phyloP scores from a whole-genome alignment of 2,888 invertebrate genomes.

The Hedya salicella region DNA sequence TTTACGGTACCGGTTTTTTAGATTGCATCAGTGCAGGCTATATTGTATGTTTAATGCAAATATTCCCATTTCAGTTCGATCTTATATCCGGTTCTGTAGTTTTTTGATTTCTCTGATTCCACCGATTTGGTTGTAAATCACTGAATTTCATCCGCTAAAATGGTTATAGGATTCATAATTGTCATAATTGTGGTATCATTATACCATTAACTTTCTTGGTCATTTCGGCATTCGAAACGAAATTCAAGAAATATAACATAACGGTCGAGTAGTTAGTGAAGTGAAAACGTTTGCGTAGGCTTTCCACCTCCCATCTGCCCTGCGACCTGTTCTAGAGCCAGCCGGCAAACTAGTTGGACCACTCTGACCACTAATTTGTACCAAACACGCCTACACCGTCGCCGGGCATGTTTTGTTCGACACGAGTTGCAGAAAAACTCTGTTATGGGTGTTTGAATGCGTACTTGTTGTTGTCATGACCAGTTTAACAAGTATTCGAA shows the following conservation, averaged over 20 bases:
- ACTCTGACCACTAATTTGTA: constrained; percentile 46
- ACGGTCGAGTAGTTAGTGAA: constrained; percentile 45
- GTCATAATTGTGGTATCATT: background rate
- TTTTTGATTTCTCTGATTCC: too few species aligned
- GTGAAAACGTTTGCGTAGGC: constrained; percentile 57
- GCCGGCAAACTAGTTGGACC: constrained; percentile 52
- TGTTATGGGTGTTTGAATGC: too few species aligned
- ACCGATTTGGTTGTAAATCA: too few species aligned
- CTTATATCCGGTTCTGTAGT: too few species aligned
- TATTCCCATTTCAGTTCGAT: too few species aligned
- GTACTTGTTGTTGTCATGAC: too few species aligned
- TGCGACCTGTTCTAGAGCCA: constrained; percentile 50
- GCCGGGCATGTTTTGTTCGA: constrained; percentile 12
- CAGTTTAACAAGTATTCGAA: too few species aligned
- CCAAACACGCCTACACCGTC: constrained; percentile 39
- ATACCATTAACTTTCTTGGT: background rate
- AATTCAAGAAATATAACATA: constrained; percentile 33
- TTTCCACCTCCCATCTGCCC: constrained; percentile 60
- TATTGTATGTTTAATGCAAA: too few species aligned
- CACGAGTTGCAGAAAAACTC: constrained; percentile 23
- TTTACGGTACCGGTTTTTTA: too few species aligned
- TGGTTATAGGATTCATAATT: background rate
- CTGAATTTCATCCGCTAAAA: too few species aligned
- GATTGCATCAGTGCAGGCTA: too few species aligned
- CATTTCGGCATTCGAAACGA: constrained; percentile 25